Base-by-base conservation (phyloP, 2,113 vertebrate genomes). In the Gallinago media region DNA sequence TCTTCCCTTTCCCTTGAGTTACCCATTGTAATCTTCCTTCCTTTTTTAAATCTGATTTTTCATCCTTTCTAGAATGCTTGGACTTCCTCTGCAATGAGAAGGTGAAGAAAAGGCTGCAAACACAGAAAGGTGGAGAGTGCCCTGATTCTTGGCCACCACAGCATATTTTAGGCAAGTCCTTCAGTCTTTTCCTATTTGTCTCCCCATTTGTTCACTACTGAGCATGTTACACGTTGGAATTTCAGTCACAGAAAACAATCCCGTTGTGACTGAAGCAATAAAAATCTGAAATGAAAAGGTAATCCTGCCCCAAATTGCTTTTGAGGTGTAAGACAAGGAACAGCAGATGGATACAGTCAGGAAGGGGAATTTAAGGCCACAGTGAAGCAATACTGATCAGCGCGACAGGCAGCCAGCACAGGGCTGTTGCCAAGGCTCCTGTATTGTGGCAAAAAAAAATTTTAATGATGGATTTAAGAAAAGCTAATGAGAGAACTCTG, bases 401-500 rank as follows among this genome's bases (percentile, higher is more conserved):
- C 50, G 65, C 78, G 92, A 94, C 18, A 70, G 49, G 92, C 94
- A 93, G 59, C n/a, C 78, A 83, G 75, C 52, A 50, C 56, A 67
- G 68, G 76, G 61, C 86, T 87, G 65, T 78, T 95, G 52, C 86
- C 72, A 95, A 92, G 83, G 67, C 32, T 92, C 77, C 56, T 71
- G 47, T 61, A 62, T 71, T 67, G 75, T 78, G 59, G 56, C 19
- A 79, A 70, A 91, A 77, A 89, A 68, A 88, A 88, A 55, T 16
- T 5, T 54, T 92, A 93, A 89, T 80, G 85, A 86, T 4, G 19
- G 72, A 91, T 86, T 96, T 89, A 59, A 91, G 86, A 84, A 94
- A 81, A 96, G 76, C 56, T 92, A 96, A 96, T 89, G 65, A 91
- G 74, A 72, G 47, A 77, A 68, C 89, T 89, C 93, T 89, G 83